Base-by-base conservation (phyloP, 2,888 invertebrate genomes). In the Thera britannica region DNA sequence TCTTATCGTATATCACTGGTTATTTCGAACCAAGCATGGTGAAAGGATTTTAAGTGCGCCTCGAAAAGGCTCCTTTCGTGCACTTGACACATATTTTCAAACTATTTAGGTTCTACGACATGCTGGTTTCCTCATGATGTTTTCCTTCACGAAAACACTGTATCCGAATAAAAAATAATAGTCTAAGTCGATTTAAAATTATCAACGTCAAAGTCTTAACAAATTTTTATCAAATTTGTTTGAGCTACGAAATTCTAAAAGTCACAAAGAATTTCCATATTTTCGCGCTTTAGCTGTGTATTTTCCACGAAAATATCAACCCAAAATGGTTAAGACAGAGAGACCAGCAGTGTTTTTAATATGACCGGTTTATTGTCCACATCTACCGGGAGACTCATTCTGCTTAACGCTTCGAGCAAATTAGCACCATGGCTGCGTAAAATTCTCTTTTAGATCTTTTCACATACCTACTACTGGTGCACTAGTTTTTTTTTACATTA, bases 341-440 rank as follows among this genome's bases (percentile, higher is more conserved):
- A 23, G 23, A 23, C 69, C 58, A 75, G 72, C 66, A 65, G 60
- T 67, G 70, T 76, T 80, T 78, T 71, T 77, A 73, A 77, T 72
- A 75, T 75, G 61, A 70, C 51, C 62, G 71, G 73, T 65, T 74
- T 73, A 75, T 78, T 72, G 77, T 75, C 72, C 65, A 72, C 67
- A 67, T 68, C 68, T 76, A 59, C 63, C 65, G 34, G 44, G 59
- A 73, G 74, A 72, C 72, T 65, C 71, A 72, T 72, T 69, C 62
- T 58, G 71, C 63, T 68, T 71, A 74, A 57, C 55, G 67, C 74
- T 76, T 75, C 61, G 61, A 72, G 73, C 75, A 80, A 82, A 80
- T 80, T 80, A 81, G 75, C 67, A 56, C 54, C 56, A 59, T 64
- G 67, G 55, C 56, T 35, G 68, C 59, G 57, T 74, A 76, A 73